Evolutionary conservation across 2,113 vertebrate species (phyloP).

Genomic region (Mobula hypostoma): DNA sequence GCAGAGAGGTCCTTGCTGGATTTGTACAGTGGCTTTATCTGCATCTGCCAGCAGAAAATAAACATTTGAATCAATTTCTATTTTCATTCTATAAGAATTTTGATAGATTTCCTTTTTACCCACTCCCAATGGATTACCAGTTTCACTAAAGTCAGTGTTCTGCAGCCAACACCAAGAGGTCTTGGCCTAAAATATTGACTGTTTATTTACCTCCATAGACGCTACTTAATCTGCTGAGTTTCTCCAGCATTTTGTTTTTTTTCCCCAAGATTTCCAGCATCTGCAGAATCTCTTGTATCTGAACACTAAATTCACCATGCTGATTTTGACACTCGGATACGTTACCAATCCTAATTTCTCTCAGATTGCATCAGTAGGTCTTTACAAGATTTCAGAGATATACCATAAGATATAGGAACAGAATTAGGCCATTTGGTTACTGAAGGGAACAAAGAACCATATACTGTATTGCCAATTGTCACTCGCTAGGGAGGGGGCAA

Average conservation of each 20-base stretch:
- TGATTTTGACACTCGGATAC: neutral
- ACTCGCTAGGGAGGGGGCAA: too few relatives aligned
- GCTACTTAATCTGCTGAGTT: too few relatives aligned
- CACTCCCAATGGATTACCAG: neutral
- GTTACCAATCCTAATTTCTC: neutral
- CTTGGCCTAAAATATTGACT: too few relatives aligned
- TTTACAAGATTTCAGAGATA: neutral
- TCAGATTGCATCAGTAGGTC: neutral
- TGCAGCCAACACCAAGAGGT: neutral
- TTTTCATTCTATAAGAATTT: neutral
- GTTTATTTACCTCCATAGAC: too few relatives aligned
- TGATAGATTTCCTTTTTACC: neutral
- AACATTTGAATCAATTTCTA: neutral
- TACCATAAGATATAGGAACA: too few relatives aligned
- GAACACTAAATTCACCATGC: too few relatives aligned
- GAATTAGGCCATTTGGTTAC: too few relatives aligned
- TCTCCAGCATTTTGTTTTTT: too few relatives aligned
- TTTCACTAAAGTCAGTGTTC: neutral
- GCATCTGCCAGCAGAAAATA: neutral
- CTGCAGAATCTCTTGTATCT: too few relatives aligned
- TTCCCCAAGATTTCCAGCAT: too few relatives aligned
- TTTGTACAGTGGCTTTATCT: neutral
- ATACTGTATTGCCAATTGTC: too few relatives aligned
- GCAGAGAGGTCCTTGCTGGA: neutral
- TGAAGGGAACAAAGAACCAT: too few relatives aligned